Percentiles rank a stretch among this genome's conserved stretches.
Evolutionary conservation across 2,797 vertebrate genomes (phyloP).

Genomic region (Betta splendens): DNA sequence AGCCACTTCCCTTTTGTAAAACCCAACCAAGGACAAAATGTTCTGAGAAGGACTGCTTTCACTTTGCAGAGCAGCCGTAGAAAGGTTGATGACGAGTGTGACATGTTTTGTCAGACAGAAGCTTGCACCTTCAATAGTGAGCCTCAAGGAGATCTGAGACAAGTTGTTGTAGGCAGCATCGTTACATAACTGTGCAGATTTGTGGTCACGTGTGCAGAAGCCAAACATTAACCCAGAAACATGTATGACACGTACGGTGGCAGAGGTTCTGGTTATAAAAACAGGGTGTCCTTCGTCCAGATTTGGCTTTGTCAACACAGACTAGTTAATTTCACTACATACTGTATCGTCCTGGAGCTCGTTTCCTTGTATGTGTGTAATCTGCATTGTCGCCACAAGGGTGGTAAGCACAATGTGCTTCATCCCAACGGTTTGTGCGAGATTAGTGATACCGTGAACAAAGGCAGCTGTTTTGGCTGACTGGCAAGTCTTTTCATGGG

Average conservation of each 20-base stretch:
- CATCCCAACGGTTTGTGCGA: conserved; percentile 47
- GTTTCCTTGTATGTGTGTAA: conserved; percentile 39
- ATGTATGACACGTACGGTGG: neutral
- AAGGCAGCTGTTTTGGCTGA: conserved; percentile 61
- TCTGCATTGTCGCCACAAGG: conserved; percentile 52
- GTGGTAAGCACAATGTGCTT: conserved; percentile 34
- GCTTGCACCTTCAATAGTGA: conserved; percentile 20
- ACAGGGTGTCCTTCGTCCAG: no score
- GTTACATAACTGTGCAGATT: conserved; percentile 13
- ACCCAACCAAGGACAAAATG: conserved; percentile 69
- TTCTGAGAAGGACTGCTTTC: conserved; percentile 70
- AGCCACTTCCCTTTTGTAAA: conserved; percentile 73
- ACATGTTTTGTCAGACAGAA: conserved; percentile 37
- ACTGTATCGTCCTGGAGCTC: conserved; percentile 45
- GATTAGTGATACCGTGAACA: conserved; percentile 60
- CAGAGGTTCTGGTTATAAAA: no score
- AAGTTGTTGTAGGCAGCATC: conserved; percentile 3
- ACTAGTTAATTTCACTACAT: conserved; percentile 45
- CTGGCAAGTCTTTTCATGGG: conserved; percentile 60
- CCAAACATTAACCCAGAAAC: conserved; percentile 17
- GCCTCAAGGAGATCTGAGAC: conserved; percentile 33
- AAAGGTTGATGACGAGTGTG: conserved; percentile 40
- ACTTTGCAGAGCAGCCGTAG: conserved; percentile 55
- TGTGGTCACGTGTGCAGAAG: conserved; percentile 3
- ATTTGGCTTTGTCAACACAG: conserved; percentile 38